Conservation (phyloP, 1,140 invertebrate genomes). For the Papilio polytes region DNA sequence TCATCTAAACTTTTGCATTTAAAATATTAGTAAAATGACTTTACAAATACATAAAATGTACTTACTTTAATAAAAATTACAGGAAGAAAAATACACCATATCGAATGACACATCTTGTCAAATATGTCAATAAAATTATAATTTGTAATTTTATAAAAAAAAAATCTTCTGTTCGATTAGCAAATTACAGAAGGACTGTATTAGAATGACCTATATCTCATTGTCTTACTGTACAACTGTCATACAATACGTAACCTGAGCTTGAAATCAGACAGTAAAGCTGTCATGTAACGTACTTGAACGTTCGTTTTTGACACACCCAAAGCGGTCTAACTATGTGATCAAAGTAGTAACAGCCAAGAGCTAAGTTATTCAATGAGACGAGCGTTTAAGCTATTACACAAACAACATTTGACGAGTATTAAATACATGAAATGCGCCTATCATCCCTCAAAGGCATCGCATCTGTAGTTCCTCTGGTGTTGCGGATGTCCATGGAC, state of each 20-base stretch:
- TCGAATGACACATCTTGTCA: no score
- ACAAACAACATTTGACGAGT: background rate
- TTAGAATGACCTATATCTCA: background rate
- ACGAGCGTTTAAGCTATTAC: background rate
- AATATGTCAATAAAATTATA: no score
- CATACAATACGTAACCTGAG: conserved; percentile 1
- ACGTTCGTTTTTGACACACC: background rate
- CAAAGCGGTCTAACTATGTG: background rate
- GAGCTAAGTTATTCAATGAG: conserved; percentile 5
- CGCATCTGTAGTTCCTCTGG: no score
- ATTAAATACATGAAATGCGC: background rate
- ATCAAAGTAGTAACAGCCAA: background rate
- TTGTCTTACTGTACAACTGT: background rate
- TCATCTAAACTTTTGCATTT: no score
- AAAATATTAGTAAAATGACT: background rate
- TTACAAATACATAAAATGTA: background rate
- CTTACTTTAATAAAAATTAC: no score
- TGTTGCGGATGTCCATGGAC: no score
- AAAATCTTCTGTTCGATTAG: background rate
- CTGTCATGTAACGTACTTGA: background rate
- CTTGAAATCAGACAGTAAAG: background rate
- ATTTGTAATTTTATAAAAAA: no score
- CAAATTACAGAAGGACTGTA: background rate
- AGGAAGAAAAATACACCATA: no score
- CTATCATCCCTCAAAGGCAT: no score